Evolutionary conservation across 1,140 invertebrate genomes (phyloP).

Genomic region (Diorhabda elongata): DNA sequence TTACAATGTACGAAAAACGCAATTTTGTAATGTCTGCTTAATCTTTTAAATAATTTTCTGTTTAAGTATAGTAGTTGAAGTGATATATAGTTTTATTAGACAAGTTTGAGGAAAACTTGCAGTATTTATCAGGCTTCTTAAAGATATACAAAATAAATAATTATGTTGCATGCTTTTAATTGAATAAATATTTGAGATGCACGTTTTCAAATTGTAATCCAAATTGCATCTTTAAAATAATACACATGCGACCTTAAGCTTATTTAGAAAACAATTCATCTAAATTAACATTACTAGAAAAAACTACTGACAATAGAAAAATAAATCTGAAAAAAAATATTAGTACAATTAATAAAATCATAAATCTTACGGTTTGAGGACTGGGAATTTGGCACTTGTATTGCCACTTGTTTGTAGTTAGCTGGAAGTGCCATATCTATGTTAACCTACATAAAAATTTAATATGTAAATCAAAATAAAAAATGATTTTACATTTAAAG

Average conservation of each 20-base stretch:
- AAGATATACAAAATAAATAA: conserved; percentile 16
- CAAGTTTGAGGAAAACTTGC: not conserved
- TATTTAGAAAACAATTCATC: conserved; percentile 28
- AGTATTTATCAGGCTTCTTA: conserved; percentile 12
- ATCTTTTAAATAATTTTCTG: too few species aligned
- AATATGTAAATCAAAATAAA: not conserved
- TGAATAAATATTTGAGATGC: conserved; percentile 21
- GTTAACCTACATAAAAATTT: not conserved
- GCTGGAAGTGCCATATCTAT: conserved; percentile 62
- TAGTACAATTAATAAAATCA: conserved; percentile 15
- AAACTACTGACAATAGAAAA: conserved; percentile 19
- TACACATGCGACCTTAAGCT: conserved; percentile 34
- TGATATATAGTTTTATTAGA: too few species aligned
- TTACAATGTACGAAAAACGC: too few species aligned
- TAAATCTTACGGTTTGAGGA: conserved; percentile 48
- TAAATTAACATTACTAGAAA: conserved; percentile 24
- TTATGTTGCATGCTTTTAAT: conserved; percentile 27
- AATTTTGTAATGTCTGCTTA: too few species aligned
- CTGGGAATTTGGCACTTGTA: conserved; percentile 57
- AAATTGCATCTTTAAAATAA: conserved; percentile 15
- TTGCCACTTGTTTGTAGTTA: conserved; percentile 71
- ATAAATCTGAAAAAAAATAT: conserved; percentile 19
- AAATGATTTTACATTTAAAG: too few species aligned
- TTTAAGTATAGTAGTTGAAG: too few species aligned
- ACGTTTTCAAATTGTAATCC: conserved; percentile 2